These are phyloP conservation scores for Scartelaos histophorus DNA, from an alignment of 2,113 vertebrate genomes.

Conservation along the genomic window DNA sequence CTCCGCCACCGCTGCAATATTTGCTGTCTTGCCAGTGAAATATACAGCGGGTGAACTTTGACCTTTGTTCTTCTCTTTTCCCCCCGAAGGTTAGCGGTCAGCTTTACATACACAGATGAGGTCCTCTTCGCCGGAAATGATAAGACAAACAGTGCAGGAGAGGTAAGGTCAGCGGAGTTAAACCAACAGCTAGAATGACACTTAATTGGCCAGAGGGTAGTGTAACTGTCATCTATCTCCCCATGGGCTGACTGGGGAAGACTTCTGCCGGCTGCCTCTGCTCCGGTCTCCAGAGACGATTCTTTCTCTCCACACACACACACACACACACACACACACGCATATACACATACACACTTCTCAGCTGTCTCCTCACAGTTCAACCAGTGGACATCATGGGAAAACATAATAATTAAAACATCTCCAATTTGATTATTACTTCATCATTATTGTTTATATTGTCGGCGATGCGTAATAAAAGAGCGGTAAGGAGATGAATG, in stretches of 20 bases:
- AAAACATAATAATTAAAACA: constrained; percentile 64
- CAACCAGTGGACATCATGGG: constrained; percentile 70
- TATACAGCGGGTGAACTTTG: constrained; percentile 77
- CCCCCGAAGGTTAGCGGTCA: constrained; percentile 73
- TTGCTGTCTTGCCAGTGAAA: constrained; percentile 70
- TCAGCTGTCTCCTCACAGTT: constrained; percentile 75
- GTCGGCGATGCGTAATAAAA: constrained; percentile 77
- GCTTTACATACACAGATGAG: constrained; percentile 81
- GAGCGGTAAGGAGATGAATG: constrained; percentile 76
- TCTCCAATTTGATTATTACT: constrained; percentile 73
- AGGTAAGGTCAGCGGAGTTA: constrained; percentile 79
- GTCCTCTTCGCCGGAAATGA: constrained; percentile 76
- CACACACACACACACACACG: constrained; percentile 16
- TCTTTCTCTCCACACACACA: constrained; percentile 41
- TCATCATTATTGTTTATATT: constrained; percentile 76
- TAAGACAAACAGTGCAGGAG: constrained; percentile 77
- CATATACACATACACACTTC: constrained; percentile 21
- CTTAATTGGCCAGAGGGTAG: constrained; percentile 78
- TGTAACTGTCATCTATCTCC: constrained; percentile 80
- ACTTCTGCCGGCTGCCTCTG: constrained; percentile 50
- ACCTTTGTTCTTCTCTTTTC: constrained; percentile 70
- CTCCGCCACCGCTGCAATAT: constrained; percentile 32
- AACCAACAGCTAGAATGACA: constrained; percentile 83
- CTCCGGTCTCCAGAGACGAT: constrained; percentile 57
- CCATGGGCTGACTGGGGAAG: constrained; percentile 62